Evolutionary conservation across 2,113 vertebrate species (phyloP).

Genomic region (Crotalus helleri): DNA sequence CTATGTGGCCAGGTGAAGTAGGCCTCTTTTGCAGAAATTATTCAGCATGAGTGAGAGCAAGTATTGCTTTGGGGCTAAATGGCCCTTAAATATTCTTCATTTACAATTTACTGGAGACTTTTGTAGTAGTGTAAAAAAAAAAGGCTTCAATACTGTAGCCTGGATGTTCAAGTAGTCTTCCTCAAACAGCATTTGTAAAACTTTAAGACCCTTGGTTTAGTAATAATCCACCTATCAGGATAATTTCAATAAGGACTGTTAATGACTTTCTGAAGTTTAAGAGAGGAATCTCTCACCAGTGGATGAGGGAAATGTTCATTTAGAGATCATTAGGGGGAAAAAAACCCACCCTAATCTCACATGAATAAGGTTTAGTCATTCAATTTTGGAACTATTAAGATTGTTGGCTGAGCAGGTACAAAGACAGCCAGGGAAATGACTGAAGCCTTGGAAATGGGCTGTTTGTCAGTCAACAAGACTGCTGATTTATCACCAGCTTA

Average conservation of each 20-base stretch:
- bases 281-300: background rate
- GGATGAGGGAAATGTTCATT: background rate
- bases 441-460: background rate
- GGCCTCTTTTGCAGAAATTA: background rate
- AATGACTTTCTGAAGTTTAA: background rate
- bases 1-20: background rate
- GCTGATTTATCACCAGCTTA: background rate
- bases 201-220: background rate
- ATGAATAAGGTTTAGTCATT: background rate
- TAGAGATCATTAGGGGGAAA: background rate
- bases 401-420: background rate
- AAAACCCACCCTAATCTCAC: background rate
- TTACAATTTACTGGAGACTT: background rate
- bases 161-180: background rate
- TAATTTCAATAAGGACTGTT: background rate
- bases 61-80: background rate
- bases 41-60: background rate
- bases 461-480: background rate
- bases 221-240: background rate
- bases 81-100: background rate
- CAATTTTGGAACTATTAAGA: background rate
- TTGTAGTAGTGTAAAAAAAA: background rate
- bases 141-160: background rate
- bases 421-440: background rate
- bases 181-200: background rate